Percentiles rank a stretch among this genome's conserved stretches.
Conservation (phyloP, 1,140 invertebrate species). For the Caenorhabditis tropicalis region DNA sequence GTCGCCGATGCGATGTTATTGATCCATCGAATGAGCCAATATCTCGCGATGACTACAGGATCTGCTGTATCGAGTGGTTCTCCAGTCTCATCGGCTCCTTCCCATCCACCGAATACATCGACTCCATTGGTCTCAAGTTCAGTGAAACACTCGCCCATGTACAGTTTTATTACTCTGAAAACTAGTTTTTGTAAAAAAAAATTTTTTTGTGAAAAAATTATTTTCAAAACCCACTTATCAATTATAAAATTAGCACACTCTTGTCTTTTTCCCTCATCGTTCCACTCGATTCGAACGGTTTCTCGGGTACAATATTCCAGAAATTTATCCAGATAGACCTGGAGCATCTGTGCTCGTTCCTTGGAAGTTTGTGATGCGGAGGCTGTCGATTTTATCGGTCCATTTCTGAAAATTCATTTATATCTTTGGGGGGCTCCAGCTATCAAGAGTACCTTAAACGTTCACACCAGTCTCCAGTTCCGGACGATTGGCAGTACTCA, state of each 20-base stretch:
- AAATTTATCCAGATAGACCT: conserved; percentile 71
- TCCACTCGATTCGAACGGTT: conserved; percentile 67
- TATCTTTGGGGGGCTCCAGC: too few relatives aligned
- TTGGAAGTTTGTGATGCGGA: conserved; percentile 50
- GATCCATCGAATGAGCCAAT: conserved; percentile 70
- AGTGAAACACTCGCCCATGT: conserved; percentile 65
- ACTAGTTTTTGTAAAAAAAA: too few relatives aligned
- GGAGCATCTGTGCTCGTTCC: conserved; percentile 66
- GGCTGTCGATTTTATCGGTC: conserved; percentile 18
- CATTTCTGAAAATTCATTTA: too few relatives aligned
- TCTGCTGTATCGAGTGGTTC: conserved; percentile 67
- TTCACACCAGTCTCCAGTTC: neutral
- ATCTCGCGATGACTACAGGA: conserved; percentile 67
- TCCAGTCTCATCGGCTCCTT: conserved; percentile 59
- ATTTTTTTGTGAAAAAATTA: neutral
- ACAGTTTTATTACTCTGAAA: conserved; percentile 61
- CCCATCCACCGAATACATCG: conserved; percentile 69
- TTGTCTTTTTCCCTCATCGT: conserved; percentile 57
- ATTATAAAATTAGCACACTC: conserved; percentile 66
- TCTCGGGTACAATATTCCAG: conserved; percentile 67
- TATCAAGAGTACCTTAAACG: too few relatives aligned
- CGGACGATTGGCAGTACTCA: conserved; percentile 63
- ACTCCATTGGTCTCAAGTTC: conserved; percentile 67
- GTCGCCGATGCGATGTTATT: conserved; percentile 65
- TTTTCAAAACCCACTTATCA: conserved; percentile 54